Evolutionary conservation across 2,797 vertebrate genomes (phyloP).

Genomic region (Betta splendens): DNA sequence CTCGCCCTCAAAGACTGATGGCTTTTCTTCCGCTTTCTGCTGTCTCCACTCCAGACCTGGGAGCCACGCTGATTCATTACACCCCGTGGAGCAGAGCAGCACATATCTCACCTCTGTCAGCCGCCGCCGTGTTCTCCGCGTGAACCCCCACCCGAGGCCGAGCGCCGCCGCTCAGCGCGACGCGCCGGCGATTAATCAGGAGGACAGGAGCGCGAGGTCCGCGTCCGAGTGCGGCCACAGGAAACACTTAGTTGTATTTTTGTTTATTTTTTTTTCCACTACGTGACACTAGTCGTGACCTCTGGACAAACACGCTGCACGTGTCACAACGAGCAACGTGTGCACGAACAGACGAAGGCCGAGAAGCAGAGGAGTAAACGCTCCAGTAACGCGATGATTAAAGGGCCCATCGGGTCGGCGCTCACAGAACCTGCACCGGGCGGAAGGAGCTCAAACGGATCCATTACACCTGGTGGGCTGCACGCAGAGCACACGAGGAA

Average conservation of each 20-base stretch:
- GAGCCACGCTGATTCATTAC: constrained; percentile 69
- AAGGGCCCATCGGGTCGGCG: constrained; percentile 11
- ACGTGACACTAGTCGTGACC: constrained; percentile 6
- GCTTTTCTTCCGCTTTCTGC: constrained; percentile 62
- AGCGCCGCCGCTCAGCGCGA: constrained; percentile 50
- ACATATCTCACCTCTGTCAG: constrained; percentile 64
- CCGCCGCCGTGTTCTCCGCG: constrained; percentile 41
- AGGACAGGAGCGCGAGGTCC: constrained; percentile 28
- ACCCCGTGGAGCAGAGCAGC: constrained; percentile 56
- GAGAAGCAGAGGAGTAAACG: neutral
- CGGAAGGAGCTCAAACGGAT: constrained; percentile 9
- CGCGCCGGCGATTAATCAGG: constrained; percentile 54
- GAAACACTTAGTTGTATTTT: constrained; percentile 33
- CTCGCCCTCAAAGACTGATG: constrained; percentile 67
- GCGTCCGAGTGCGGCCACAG: constrained; percentile 7
- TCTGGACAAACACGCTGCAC: constrained; percentile 5
- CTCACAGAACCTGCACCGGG: constrained; percentile 5
- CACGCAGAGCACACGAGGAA: neutral
- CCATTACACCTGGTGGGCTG: neutral
- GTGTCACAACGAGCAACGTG: neutral
- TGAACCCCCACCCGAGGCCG: constrained; percentile 41
- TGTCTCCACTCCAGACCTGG: constrained; percentile 56
- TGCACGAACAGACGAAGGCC: neutral
- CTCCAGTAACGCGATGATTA: neutral
- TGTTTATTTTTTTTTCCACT: constrained; percentile 27